Conservation (phyloP, 2,888 invertebrate genomes). For the Brachynemurus nebulosus region DNA sequence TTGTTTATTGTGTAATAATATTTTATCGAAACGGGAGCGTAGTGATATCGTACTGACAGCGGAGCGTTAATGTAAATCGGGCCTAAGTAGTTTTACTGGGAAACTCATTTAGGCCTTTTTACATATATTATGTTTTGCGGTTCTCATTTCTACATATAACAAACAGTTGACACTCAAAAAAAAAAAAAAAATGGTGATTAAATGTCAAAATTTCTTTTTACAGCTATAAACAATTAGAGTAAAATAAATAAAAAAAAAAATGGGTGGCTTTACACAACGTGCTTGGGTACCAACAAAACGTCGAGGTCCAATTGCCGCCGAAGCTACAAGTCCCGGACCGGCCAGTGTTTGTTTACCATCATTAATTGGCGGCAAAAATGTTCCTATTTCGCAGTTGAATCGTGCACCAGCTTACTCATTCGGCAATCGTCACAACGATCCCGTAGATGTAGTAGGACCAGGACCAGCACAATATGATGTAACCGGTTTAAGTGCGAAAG, state of each 20-base stretch:
- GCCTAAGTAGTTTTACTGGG: too few species aligned
- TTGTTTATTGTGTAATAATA: too few species aligned
- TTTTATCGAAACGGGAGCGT: too few species aligned
- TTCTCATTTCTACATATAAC: too few species aligned
- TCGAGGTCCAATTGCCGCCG: slow-evolving; percentile 78
- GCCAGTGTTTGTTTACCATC: slow-evolving; percentile 72
- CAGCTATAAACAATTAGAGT: too few species aligned
- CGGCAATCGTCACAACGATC: slow-evolving; percentile 48
- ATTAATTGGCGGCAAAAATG: slow-evolving; percentile 51
- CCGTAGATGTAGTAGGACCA: slow-evolving; percentile 48
- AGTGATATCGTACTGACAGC: too few species aligned
- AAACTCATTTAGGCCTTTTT: too few species aligned
- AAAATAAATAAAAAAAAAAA: slow-evolving; percentile 18
- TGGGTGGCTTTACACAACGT: slow-evolving; percentile 68
- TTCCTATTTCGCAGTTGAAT: slow-evolving; percentile 28
- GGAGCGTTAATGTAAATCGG: too few species aligned
- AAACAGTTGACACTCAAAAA: too few species aligned
- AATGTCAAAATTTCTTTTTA: too few species aligned
- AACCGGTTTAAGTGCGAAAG: slow-evolving; percentile 71
- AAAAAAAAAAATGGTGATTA: too few species aligned
- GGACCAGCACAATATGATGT: slow-evolving; percentile 87
- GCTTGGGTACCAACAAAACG: slow-evolving; percentile 85
- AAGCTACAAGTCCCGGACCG: slow-evolving; percentile 74
- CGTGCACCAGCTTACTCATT: slow-evolving; percentile 75
- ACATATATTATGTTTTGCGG: too few species aligned